These are phyloP conservation scores for Galeruca laticollis DNA, from an alignment of 2,888 invertebrate species.

Conservation along the genomic window DNA sequence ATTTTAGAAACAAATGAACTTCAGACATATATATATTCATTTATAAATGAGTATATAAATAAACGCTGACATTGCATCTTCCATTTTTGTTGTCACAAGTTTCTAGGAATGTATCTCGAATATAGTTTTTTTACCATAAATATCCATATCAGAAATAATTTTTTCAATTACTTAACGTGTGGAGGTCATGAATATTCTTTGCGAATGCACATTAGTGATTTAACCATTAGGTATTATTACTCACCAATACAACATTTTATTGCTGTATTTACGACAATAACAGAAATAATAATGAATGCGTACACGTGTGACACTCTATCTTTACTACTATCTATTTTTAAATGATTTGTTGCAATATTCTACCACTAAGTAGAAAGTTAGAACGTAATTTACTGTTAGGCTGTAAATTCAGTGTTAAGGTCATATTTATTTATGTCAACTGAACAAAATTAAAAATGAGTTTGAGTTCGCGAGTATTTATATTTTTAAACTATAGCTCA, in stretches of 20 bases:
- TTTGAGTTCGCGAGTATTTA: too few species aligned
- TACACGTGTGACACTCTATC: neutral
- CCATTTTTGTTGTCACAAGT: too few species aligned
- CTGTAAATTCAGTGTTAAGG: neutral
- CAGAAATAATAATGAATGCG: neutral
- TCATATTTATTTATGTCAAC: neutral
- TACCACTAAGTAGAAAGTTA: neutral
- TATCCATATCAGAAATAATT: too few species aligned
- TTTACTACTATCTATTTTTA: neutral
- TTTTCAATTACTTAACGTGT: neutral
- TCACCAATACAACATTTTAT: neutral
- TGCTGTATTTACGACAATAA: neutral
- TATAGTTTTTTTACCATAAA: too few species aligned
- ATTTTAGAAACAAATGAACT: too few species aligned
- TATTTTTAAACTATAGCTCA: too few species aligned
- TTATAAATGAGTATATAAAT: too few species aligned
- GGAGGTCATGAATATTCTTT: neutral
- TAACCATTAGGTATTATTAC: neutral
- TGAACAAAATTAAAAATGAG: too few species aligned
- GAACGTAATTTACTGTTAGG: neutral
- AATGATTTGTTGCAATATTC: neutral
- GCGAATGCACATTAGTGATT: neutral
- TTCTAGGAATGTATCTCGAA: too few species aligned
- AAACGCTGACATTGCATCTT: too few species aligned
- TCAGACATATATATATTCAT: too few species aligned